A percentile compares a stretch with the other conserved stretches of the same genome.
Evolutionary conservation across 2,888 invertebrate species (phyloP).

Genomic region (Lomographa bimaculata): DNA sequence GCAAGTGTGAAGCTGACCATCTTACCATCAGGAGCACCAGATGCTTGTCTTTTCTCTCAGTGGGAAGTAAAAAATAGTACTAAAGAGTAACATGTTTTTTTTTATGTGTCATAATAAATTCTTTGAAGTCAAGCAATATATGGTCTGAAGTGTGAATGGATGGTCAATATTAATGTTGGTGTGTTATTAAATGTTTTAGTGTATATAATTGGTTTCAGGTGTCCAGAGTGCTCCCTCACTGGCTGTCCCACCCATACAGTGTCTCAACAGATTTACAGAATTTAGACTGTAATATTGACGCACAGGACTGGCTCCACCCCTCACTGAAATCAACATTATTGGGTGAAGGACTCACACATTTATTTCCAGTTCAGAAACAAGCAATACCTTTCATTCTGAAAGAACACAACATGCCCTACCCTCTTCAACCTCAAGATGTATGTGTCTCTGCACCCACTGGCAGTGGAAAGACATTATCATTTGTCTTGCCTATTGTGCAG

Average conservation of each 20-base stretch:
- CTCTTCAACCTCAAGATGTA: constrained; percentile 92
- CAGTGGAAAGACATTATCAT: constrained; percentile 98
- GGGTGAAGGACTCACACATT: constrained; percentile 87
- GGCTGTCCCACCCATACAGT: constrained; percentile 92
- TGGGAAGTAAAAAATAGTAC: too few relatives aligned
- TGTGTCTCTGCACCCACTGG: constrained; percentile 99
- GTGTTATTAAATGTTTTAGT: too few relatives aligned
- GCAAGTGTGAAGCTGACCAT: too few relatives aligned
- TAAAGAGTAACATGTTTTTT: too few relatives aligned
- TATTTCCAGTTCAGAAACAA: constrained; percentile 94
- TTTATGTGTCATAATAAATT: too few relatives aligned
- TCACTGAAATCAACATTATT: constrained; percentile 85
- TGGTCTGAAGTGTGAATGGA: too few relatives aligned
- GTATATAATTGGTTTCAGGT: too few relatives aligned
- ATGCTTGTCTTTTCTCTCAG: too few relatives aligned
- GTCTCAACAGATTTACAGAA: constrained; percentile 89
- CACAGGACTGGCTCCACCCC: constrained; percentile 85
- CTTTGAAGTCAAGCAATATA: too few relatives aligned
- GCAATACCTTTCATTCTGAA: constrained; percentile 90
- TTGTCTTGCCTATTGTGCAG: constrained; percentile 95
- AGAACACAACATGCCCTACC: constrained; percentile 82
- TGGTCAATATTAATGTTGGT: too few relatives aligned
- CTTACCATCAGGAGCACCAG: too few relatives aligned
- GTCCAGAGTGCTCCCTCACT: constrained; percentile 91
- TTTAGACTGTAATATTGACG: constrained; percentile 76